A percentile compares a stretch with the other conserved stretches of the same genome.
phyloP scores from a whole-genome alignment of 2,113 vertebrate species.

The Rhadina sibilatrix region DNA sequence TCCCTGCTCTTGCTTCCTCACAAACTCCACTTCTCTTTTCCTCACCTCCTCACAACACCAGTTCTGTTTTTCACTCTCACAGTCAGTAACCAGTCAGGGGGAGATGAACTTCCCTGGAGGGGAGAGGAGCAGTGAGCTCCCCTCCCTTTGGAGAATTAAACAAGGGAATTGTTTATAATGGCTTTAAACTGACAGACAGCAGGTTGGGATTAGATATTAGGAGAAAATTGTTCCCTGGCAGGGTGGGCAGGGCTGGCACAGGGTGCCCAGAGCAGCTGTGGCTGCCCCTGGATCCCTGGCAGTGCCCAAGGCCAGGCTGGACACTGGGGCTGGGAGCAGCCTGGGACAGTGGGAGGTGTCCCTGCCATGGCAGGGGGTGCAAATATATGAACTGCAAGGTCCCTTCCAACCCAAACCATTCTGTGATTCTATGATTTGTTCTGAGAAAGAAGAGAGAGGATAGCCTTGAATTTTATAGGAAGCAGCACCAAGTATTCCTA shows the following conservation, averaged over 20 bases:
- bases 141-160: background rate
- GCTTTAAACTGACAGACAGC: background rate
- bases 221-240: background rate
- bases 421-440: background rate
- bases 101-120: background rate
- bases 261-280: background rate
- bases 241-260: background rate
- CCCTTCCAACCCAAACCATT: background rate
- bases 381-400: background rate
- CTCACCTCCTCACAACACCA: background rate
- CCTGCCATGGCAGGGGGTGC: background rate
- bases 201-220: background rate
- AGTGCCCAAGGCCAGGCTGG: background rate
- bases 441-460: background rate
- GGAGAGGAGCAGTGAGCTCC: background rate
- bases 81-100: background rate
- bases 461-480: background rate
- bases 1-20: background rate
- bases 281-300: background rate
- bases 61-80: background rate
- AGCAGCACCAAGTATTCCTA: background rate
- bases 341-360: fast-evolving
- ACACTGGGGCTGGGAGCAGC: fast-evolving
- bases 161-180: background rate
- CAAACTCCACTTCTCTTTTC: background rate